Conservation (phyloP, 30 jellyfish, hydroid and myxozoan species). For the Pelagia noctiluca region DNA sequence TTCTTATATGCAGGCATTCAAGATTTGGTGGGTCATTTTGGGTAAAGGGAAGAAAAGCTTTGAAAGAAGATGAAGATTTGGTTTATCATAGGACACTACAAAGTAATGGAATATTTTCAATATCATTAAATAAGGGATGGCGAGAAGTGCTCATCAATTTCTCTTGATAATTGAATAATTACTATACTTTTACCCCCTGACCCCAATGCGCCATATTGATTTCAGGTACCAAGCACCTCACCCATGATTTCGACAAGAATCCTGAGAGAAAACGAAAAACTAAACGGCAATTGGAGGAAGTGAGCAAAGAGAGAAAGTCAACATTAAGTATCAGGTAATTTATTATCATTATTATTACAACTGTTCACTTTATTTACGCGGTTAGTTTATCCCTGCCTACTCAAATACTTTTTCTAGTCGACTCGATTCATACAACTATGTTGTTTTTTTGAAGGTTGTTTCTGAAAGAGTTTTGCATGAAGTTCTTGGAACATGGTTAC, state of each 20-base stretch:
- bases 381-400: too few relatives aligned
- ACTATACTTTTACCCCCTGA: too few relatives aligned
- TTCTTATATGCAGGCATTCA: conserved; percentile 81
- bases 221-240: conserved; percentile 74
- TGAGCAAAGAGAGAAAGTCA: conserved; percentile 74
- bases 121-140: too few relatives aligned
- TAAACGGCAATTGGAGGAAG: conserved; percentile 51
- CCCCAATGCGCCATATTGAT: too few relatives aligned
- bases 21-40: conserved; percentile 94
- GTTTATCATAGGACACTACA: conserved; percentile 85
- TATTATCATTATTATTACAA: too few relatives aligned
- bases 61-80: conserved; percentile 69
- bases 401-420: too few relatives aligned
- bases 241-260: conserved; percentile 78
- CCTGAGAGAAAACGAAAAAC: conserved; percentile 62
- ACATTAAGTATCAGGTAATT: conserved; percentile 88
- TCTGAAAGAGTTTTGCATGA: conserved; percentile 85
- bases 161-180: too few relatives aligned
- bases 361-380: too few relatives aligned
- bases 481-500: conserved; percentile 81
- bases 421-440: not conserved
- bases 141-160: too few relatives aligned
- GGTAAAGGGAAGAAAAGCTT: conserved; percentile 82
- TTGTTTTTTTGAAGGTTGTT: conserved; percentile 57
- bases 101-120: too few relatives aligned